Percentiles rank a stretch among this genome's conserved stretches.
These are phyloP conservation scores for Microtus obscurus DNA, from an alignment of 2,797 vertebrate genomes.

Conservation along the genomic window DNA sequence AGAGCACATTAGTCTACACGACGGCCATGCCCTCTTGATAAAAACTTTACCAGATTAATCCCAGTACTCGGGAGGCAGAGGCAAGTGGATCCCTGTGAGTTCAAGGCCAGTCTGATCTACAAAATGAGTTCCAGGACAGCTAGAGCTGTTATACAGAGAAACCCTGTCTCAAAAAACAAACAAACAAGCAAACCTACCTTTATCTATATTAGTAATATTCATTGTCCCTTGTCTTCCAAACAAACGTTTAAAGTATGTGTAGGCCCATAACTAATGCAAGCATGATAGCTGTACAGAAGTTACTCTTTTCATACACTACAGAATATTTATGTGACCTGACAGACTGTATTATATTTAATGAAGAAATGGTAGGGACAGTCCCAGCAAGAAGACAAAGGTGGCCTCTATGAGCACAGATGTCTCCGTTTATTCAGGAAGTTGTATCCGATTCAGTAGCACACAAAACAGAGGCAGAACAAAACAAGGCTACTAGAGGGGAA, in stretches of 20 bases:
- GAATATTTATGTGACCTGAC: not conserved
- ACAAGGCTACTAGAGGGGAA: not conserved
- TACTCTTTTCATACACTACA: not conserved
- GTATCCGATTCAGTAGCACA: not conserved
- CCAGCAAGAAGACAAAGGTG: not conserved
- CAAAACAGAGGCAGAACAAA: not conserved
- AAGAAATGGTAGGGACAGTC: constrained; percentile 7
- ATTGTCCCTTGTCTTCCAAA: constrained; percentile 15
- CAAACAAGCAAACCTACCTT: not conserved
- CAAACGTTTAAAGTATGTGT: not conserved
- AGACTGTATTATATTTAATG: not conserved
- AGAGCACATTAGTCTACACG: not conserved
- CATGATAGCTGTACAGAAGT: not conserved
- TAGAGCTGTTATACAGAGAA: not conserved
- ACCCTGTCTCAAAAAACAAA: not conserved
- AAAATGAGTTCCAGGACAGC: not conserved
- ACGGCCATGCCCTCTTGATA: not conserved
- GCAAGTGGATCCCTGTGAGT: not conserved
- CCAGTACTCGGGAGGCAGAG: not conserved
- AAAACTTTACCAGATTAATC: not conserved
- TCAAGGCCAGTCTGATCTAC: not conserved
- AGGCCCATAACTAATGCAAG: constrained; percentile 19
- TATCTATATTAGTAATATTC: not conserved
- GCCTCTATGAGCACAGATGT: not conserved
- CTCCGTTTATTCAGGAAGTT: not conserved